A percentile compares a stretch with the other conserved stretches of the same genome.
Evolutionary conservation across 2,797 vertebrate species (phyloP).

Genomic region (Hipposideros larvatus): DNA sequence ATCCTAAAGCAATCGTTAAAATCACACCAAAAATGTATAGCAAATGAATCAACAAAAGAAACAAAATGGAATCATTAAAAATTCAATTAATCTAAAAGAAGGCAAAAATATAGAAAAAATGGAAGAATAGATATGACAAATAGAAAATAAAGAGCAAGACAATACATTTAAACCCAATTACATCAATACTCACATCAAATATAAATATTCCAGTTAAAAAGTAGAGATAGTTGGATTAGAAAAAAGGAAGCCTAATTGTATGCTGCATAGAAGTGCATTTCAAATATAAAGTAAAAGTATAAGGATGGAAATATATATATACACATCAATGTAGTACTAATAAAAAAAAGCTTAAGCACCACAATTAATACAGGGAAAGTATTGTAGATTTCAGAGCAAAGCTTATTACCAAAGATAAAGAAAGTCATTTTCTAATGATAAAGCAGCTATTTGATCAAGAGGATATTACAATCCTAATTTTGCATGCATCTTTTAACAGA

Average conservation of each 20-base stretch:
- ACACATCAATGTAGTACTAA: neutral
- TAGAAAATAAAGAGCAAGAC: neutral
- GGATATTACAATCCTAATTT: neutral
- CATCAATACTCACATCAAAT: neutral
- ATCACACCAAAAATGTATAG: neutral
- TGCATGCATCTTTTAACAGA: neutral
- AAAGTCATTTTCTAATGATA: neutral
- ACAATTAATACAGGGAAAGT: neutral
- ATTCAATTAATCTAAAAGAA: neutral
- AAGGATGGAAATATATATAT: neutral
- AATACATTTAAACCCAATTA: neutral
- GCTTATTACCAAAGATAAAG: neutral
- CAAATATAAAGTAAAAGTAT: neutral
- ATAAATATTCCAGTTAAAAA: neutral
- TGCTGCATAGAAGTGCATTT: neutral
- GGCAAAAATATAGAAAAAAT: neutral
- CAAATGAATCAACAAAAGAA: neutral
- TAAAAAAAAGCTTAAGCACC: neutral
- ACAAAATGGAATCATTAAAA: constrained; percentile 13
- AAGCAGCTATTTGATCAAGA: neutral
- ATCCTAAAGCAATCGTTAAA: neutral
- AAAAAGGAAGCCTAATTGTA: neutral
- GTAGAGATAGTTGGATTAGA: neutral
- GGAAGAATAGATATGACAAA: neutral
- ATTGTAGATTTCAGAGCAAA: neutral